A percentile compares a stretch with the other conserved stretches of the same genome.
phyloP scores from a whole-genome alignment of 1,140 invertebrate genomes.

The Platorchestia sp. region DNA sequence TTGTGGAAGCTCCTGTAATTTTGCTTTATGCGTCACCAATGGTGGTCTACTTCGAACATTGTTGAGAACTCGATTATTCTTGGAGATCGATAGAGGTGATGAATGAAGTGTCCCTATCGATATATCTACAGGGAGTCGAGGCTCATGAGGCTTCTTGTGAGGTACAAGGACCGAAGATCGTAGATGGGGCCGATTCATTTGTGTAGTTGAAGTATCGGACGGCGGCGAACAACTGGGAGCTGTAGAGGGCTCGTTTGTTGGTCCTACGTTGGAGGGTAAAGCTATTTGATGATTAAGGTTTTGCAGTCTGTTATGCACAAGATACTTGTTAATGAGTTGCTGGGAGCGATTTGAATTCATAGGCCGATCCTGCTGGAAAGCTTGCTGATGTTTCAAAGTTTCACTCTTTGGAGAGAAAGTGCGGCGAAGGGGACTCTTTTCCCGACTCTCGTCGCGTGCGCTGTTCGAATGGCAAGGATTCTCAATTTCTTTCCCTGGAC shows the following conservation, averaged over 20 bases:
- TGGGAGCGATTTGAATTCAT: constrained; percentile 28
- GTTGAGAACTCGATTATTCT: neutral
- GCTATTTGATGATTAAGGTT: neutral
- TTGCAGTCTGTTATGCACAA: constrained; percentile 1
- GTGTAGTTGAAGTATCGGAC: neutral
- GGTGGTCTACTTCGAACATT: neutral
- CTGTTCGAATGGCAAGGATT: neutral
- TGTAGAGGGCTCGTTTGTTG: neutral
- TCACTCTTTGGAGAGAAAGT: constrained; percentile 19
- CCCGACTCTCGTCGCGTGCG: neutral
- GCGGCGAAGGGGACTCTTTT: neutral
- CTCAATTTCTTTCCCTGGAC: neutral
- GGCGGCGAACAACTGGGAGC: neutral
- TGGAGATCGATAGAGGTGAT: neutral
- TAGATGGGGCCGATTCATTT: neutral
- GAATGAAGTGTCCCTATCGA: neutral
- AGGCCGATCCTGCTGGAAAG: constrained; percentile 10
- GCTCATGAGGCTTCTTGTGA: neutral
- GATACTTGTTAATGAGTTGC: constrained; percentile 18
- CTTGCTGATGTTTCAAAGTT: constrained; percentile 42
- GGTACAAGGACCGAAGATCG: neutral
- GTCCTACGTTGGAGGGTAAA: neutral
- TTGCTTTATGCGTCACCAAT: neutral
- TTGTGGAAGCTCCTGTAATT: too few relatives aligned
- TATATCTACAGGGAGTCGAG: neutral